Base-by-base conservation (phyloP, 2,113 vertebrate genomes). In the Physeter macrocephalus region DNA sequence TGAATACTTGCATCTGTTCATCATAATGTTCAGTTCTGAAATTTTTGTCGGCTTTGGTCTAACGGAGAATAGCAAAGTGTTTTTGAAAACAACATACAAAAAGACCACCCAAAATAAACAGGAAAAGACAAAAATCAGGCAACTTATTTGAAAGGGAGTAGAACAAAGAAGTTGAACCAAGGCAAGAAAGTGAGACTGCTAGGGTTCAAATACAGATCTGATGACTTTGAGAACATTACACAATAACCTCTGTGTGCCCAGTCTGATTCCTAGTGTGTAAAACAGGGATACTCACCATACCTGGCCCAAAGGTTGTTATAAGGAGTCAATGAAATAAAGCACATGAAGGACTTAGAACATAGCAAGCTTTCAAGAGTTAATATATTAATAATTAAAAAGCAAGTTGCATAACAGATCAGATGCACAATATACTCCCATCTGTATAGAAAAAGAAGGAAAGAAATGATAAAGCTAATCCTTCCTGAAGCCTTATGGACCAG, bases 21-120 rank as follows among this genome's bases (percentile, higher is more conserved):
- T 99, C 98, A 75, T 99, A 99, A 94, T 98, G 95, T 84, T 99
- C 98, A 67, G 92, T 98, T 46, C 99, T 99, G 34, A 98, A 97
- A 0, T 92, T 98, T 98, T 99, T 99, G 54, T 99, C 99, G 54
- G 97, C 99, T 80, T 96, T 98, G 49, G 99, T 99, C 99, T 99
- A 97, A 46, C 93, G 96, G 74, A 93, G 81, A 96, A 95, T 7
- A 13, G 77, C 2, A 41, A 78, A 41, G 5, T 31, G 1, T 74
- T 82, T 23, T 87, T 69, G 89, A 81, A 93, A 90, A 75, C 27
- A 66, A 59, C 39, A 71, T 12, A 43, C 5, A 83, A 67, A n/a
- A 87, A 82, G 18, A 25, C 1, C 25, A 82, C 57, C 54, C 57
- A 41, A 82, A 83, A 94, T 31, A 84, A 87, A 61, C 34, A 66